Conservation (phyloP, 2,113 vertebrate genomes). For the Malurus elegans region DNA sequence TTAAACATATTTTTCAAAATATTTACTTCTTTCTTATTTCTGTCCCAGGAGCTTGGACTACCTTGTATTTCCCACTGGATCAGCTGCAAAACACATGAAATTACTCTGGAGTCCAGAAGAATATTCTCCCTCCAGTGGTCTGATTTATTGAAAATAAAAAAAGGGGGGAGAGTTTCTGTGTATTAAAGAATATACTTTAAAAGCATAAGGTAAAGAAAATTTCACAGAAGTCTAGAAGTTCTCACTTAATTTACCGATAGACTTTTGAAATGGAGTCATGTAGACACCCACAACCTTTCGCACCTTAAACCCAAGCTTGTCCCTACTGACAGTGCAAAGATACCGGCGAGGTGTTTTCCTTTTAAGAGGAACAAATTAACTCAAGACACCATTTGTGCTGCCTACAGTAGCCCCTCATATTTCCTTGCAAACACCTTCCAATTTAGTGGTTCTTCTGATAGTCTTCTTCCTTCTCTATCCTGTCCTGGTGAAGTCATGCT, state of each 20-base stretch:
- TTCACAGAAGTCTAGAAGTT: background rate
- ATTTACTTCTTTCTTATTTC: background rate
- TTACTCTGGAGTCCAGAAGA: background rate
- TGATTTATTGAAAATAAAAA: background rate
- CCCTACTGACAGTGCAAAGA: background rate
- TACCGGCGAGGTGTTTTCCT: background rate
- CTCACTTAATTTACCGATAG: background rate
- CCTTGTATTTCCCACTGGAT: background rate
- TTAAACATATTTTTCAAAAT: background rate
- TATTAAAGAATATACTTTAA: background rate
- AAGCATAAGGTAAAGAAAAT: background rate
- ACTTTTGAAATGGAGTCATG: background rate
- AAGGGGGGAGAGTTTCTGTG: rapidly evolving
- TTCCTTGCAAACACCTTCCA: background rate
- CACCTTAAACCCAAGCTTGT: background rate
- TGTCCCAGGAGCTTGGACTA: background rate
- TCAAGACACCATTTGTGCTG: background rate
- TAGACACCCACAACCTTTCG: background rate
- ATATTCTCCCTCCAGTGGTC: background rate
- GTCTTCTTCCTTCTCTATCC: background rate
- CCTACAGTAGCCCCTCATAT: background rate
- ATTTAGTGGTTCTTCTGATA: background rate
- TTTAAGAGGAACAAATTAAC: background rate
- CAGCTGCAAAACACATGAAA: background rate
- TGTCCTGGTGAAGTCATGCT: background rate